Evolutionary conservation across 2,113 vertebrate species (phyloP).

Genomic region (Urocolius indicus): DNA sequence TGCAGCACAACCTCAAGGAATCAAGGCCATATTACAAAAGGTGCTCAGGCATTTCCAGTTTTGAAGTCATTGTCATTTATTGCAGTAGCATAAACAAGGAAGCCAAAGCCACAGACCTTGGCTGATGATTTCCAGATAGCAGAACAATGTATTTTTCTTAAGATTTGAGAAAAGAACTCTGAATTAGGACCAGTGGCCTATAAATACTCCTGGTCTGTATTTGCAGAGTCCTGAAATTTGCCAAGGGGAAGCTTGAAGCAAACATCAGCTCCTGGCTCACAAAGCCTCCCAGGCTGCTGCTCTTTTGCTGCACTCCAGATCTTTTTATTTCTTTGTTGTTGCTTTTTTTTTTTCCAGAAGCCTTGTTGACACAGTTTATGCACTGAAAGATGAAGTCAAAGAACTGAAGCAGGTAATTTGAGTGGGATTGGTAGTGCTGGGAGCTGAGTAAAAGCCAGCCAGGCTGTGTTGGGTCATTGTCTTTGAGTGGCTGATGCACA

Average conservation of each 20-base stretch:
- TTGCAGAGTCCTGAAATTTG: background rate
- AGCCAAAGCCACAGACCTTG: constrained; percentile 2
- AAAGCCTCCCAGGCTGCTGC: background rate
- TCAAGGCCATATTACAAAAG: background rate
- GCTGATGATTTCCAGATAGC: background rate
- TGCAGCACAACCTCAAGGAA: background rate
- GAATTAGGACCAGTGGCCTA: background rate
- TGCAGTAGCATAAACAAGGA: background rate
- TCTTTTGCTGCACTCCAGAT: background rate
- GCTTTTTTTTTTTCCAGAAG: constrained; percentile 80
- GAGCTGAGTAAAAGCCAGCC: background rate
- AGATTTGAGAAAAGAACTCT: background rate
- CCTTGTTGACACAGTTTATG: constrained; percentile 97
- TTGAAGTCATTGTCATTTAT: background rate
- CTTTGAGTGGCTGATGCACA: rapidly evolving
- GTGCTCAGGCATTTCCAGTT: background rate
- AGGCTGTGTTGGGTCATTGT: background rate
- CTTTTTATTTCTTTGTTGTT: background rate
- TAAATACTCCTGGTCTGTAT: background rate
- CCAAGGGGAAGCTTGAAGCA: background rate
- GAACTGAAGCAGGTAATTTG: constrained; percentile 93
- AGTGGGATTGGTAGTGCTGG: background rate
- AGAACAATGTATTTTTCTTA: background rate
- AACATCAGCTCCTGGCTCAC: background rate
- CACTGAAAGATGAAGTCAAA: constrained; percentile 97